These are phyloP conservation scores for Naso thynnoides DNA, from an alignment of 2,797 vertebrate species.

Conservation along the genomic window DNA sequence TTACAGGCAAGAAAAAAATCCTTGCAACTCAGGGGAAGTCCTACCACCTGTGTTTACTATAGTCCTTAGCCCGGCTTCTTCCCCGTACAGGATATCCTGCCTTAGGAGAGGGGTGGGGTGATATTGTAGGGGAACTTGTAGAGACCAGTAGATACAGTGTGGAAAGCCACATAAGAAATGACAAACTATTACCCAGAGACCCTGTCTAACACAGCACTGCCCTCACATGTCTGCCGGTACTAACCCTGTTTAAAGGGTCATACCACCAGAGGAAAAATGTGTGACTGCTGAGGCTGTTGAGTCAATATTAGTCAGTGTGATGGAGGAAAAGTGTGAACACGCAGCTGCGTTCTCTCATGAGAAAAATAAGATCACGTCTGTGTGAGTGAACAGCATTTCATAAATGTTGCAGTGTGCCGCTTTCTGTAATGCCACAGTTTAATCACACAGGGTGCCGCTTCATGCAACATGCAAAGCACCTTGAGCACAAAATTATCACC, in stretches of 20 bases:
- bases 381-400: slow-evolving; percentile 46
- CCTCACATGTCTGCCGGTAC: slow-evolving; percentile 44
- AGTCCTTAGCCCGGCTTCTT: slow-evolving; percentile 35
- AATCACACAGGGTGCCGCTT: slow-evolving; percentile 2
- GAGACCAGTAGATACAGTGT: slow-evolving; percentile 8
- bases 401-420: slow-evolving; percentile 36
- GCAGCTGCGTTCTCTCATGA: slow-evolving; percentile 29
- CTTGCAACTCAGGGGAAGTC: slow-evolving; percentile 33
- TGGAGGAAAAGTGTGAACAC: slow-evolving; percentile 68
- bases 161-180: slow-evolving; percentile 52
- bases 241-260: slow-evolving; percentile 72
- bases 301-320: slow-evolving; percentile 68
- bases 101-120: slow-evolving; percentile 36
- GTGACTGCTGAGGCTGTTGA: slow-evolving; percentile 74
- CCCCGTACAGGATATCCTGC: slow-evolving; percentile 75
- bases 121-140: neutral
- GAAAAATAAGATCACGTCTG: slow-evolving; percentile 37
- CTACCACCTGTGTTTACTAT: slow-evolving; percentile 63
- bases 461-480: slow-evolving; percentile 1
- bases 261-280: slow-evolving; percentile 71
- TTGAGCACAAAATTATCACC: slow-evolving; percentile 31
- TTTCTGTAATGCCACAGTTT: slow-evolving; percentile 34
- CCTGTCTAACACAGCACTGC: slow-evolving; percentile 33
- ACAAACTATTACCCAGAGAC: slow-evolving; percentile 62
- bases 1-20: slow-evolving; percentile 42